Evolutionary conservation across 2,797 vertebrate genomes (phyloP).

Genomic region (Coendou prehensilis): DNA sequence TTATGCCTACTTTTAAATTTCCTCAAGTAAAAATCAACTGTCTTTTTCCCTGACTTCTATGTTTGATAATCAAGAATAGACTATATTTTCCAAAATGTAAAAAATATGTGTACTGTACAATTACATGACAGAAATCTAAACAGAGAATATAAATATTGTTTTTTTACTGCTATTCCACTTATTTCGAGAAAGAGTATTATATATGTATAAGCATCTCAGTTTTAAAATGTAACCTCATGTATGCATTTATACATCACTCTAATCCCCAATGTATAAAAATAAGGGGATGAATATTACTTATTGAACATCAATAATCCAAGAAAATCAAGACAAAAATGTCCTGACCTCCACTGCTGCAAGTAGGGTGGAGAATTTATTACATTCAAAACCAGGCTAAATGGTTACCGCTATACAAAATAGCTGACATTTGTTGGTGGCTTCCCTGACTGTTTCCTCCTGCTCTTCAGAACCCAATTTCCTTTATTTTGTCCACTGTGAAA

Average conservation of each 20-base stretch:
- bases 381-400: not conserved
- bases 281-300: not conserved
- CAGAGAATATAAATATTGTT: not conserved
- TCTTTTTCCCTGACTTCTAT: not conserved
- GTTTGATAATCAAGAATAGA: constrained; percentile 10
- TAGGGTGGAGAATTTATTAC: not conserved
- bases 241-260: not conserved
- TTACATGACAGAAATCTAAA: constrained; percentile 8
- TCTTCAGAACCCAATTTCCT: not conserved
- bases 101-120: not conserved
- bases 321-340: not conserved
- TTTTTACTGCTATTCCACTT: not conserved
- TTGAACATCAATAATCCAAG: not conserved
- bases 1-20: not conserved
- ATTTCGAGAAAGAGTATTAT: not conserved
- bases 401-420: not conserved
- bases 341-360: not conserved
- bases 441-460: not conserved
- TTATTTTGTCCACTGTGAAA: not conserved
- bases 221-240: not conserved
- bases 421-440: not conserved
- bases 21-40: not conserved
- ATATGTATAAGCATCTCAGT: constrained; percentile 5
- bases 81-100: constrained; percentile 23
- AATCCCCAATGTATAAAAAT: constrained; percentile 28